Evolutionary conservation across 2,888 invertebrate species (phyloP), one percentile per base, ranked within the genome.

Genomic region (Caenorhabditis japonica): DNA sequence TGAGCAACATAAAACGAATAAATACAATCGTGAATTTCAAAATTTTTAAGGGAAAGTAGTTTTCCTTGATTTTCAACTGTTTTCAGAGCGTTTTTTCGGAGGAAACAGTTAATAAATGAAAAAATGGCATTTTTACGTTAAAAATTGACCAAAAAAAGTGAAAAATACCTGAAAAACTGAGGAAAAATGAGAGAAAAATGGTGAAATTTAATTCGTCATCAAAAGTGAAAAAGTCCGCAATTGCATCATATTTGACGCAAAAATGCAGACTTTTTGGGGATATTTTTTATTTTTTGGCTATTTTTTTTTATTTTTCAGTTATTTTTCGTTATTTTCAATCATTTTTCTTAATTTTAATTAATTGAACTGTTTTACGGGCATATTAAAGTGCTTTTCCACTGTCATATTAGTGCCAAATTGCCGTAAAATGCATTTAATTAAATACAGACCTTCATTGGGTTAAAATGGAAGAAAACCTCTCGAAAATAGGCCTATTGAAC

Each of bases 201-300:
- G n/a, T 34, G 33, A 34, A 49, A 34, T 21, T 25, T n/a, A n/a
- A 30, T 7, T 30, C 30, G 30, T 30, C 30, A 30, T 30, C 30
- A 30, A 30, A 30, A 30, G 7, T 10, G 7, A 5, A 30, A 30
- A 30, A 7, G 53, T 53, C 7, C 49, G 59, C 39, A 43, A 10
- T 21, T 15, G 51, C 66, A 60, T 5, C 39, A 47, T 7, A 60
- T 4, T 19, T 15, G 53, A 69, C 69, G 69, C 46, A 41, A 59
- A 59, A 41, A 33, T 60, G 69, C 69, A 39, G 7, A 68, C 51
- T n/a, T 8, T 23, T 21, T 52, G 17, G 21, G 25, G 23, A 13
- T 23, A 49, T 36, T 38, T 55, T 34, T 41, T 33, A 34, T 25
- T 38, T 33, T 55, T 49, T 41, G 17, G 12, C 41, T 17, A 27